A percentile compares a stretch with the other conserved stretches of the same genome.
phyloP scores from a whole-genome alignment of 2,797 vertebrate genomes.

The Ciconia nigra region DNA sequence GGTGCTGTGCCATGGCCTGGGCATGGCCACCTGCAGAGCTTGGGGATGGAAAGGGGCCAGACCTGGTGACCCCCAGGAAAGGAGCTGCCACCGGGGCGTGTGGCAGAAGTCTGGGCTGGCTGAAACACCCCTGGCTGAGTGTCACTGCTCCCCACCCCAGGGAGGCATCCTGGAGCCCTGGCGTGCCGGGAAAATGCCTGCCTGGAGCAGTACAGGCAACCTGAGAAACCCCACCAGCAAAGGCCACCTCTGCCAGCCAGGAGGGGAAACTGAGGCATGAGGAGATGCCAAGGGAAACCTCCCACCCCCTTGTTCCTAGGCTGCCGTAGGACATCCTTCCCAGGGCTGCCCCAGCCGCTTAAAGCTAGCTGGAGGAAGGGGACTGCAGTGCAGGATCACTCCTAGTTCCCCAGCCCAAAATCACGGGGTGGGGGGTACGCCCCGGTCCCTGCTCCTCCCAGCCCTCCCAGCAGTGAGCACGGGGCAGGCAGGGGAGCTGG shows the following conservation, averaged over 20 bases:
- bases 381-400: neutral
- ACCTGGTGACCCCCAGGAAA: neutral
- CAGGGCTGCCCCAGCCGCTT: neutral
- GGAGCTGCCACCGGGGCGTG: neutral
- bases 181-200: neutral
- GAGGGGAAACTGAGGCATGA: neutral
- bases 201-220: neutral
- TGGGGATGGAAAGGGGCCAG: neutral
- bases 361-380: neutral
- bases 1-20: neutral
- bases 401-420: neutral
- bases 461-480: neutral
- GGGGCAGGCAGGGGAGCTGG: neutral
- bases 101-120: neutral
- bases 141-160: neutral
- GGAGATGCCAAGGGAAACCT: neutral
- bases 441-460: neutral
- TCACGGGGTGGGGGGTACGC: accelerated
- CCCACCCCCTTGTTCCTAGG: neutral
- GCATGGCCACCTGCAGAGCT: neutral
- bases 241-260: neutral
- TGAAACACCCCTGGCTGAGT: neutral
- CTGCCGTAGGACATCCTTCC: neutral
- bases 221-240: neutral
- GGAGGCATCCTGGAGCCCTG: neutral